Base-by-base conservation (phyloP, 2,888 invertebrate species). In the Alviniconcha strummeri region DNA sequence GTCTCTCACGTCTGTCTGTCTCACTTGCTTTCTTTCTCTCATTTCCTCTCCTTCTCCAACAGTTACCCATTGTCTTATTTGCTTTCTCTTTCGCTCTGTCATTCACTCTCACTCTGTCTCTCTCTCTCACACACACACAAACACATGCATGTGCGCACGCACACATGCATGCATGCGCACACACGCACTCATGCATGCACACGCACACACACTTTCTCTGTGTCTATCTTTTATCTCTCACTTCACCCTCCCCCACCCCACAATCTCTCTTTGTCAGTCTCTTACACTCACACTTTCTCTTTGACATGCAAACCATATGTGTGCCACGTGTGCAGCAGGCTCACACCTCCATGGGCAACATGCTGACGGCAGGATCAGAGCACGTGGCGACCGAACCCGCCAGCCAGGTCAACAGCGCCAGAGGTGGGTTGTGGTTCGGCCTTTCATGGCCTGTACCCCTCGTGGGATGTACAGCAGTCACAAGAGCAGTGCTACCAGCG, bases 391-490 rank as follows among this genome's bases (percentile, higher is more conserved):
- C 84, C 4, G 86, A 86, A 17, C 85, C 85, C 13, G 82, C 85
- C 8, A 89, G 89, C 82, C 86, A 88, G 75, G 89, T 87, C 69
- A 88, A 88, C 17, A 90, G 90, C n/a, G 83, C 86, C 77, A 91
- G 91, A 88, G 89, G 90, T 72, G 9, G 17, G 69, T 60, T 13
- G 13, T 13, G 60, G 60, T 4, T 60, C 60, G 13, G 8, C 60
- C 8, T 60, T 60, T 60, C 13, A 13, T 60, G 60, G 36, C 36
- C 36, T 36, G 36, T 36, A 36, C 36, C 36, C 36, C 36, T 36
- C 36, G 36, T 36, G 36, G 36, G 36, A 36, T 3, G 36, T 36
- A 36, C 36, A 36, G 36, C 36, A 36, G 36, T 3, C 36, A 36
- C 36, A 36, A 36, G 36, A 36, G 36, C 36, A 36, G 36, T 36